These are phyloP conservation scores for Phylloscopus collybita DNA, from an alignment of 2,797 vertebrate genomes.

Conservation along the genomic window DNA sequence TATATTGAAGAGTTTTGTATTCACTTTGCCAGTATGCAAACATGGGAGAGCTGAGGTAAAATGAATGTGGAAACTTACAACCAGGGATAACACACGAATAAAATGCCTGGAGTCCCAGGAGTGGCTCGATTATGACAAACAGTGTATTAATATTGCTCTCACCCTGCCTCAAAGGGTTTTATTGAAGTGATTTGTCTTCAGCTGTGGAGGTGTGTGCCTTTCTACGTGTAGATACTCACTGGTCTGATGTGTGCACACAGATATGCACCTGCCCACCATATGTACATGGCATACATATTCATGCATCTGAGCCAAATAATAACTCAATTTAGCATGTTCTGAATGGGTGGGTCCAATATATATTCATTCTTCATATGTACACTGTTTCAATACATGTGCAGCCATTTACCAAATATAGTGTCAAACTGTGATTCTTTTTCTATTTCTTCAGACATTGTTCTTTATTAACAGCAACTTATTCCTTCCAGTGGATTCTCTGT, in stretches of 20 bases:
- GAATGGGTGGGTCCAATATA: neutral
- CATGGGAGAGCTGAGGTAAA: conserved; percentile 51
- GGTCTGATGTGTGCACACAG: neutral
- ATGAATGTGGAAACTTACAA: conserved; percentile 46
- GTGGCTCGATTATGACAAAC: neutral
- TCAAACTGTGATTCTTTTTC: conserved; percentile 47
- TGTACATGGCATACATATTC: neutral
- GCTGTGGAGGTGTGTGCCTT: conserved; percentile 12
- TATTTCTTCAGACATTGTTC: conserved; percentile 35
- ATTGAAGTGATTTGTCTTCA: conserved; percentile 55
- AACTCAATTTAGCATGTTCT: neutral
- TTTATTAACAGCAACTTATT: conserved; percentile 50
- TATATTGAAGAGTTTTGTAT: conserved; percentile 47
- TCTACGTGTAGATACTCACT: neutral
- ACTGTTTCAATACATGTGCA: conserved; percentile 30
- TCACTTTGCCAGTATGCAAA: conserved; percentile 62
- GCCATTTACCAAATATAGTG: conserved; percentile 14
- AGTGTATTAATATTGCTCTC: conserved; percentile 31
- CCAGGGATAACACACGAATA: neutral
- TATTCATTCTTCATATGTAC: neutral
- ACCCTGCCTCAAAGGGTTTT: conserved; percentile 41
- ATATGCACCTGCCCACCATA: neutral
- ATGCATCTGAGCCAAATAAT: neutral
- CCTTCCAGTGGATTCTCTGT: conserved; percentile 48
- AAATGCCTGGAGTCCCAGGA: conserved; percentile 14